Evolutionary conservation across 2,113 vertebrate genomes (phyloP).

Genomic region (Ctenomys sociabilis): DNA sequence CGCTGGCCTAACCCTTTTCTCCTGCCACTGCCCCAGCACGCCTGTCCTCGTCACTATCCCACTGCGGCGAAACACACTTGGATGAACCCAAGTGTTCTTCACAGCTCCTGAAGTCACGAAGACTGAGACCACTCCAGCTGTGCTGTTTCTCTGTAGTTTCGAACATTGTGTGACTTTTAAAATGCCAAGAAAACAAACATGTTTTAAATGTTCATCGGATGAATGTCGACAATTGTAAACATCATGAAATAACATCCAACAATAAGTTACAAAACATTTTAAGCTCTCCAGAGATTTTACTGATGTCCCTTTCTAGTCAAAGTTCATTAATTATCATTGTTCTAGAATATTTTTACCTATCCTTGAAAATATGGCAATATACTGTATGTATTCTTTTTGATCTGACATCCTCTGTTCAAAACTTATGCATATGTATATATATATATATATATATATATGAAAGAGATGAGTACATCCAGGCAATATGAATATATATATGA

Average conservation of each 20-base stretch:
- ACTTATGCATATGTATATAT: background rate
- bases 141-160: background rate
- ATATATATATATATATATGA: too few relatives aligned
- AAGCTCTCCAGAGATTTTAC: background rate
- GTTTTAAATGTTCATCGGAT: background rate
- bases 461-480: too few relatives aligned
- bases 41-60: background rate
- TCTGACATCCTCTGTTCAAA: background rate
- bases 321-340: background rate
- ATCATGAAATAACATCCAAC: background rate
- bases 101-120: background rate
- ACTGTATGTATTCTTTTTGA: background rate
- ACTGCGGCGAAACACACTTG: background rate
- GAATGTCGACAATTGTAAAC: background rate
- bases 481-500: background rate
- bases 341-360: background rate
- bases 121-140: background rate
- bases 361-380: background rate
- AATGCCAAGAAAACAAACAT: background rate
- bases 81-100: background rate
- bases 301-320: background rate
- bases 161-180: background rate
- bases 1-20: conserved; percentile 53
- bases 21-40: background rate
- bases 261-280: background rate